Evolutionary conservation across 2,113 vertebrate species (phyloP).

Genomic region (Semnornis frantzii): DNA sequence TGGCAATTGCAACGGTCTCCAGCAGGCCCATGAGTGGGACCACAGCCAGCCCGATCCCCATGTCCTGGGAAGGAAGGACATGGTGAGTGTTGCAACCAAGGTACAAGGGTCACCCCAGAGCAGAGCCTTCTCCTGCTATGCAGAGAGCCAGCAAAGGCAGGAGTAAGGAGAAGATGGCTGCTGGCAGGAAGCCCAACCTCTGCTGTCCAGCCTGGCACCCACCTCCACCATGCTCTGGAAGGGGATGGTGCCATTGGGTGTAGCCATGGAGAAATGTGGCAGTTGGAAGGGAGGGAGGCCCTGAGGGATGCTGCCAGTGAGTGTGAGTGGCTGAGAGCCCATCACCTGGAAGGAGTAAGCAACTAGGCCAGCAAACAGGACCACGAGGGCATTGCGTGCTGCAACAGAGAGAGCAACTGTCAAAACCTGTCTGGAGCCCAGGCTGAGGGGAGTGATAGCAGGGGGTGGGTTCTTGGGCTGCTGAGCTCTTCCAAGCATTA

Average conservation of each 20-base stretch:
- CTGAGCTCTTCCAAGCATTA: background rate
- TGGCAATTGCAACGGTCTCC: slow-evolving; percentile 93
- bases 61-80: slow-evolving; percentile 74
- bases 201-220: background rate
- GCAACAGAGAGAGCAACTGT: rapidly evolving
- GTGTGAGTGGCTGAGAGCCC: slow-evolving; percentile 80
- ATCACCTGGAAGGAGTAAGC: slow-evolving; percentile 85
- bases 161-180: background rate
- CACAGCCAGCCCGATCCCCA: slow-evolving; percentile 88
- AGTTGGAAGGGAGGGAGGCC: slow-evolving; percentile 82
- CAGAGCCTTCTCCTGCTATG: background rate
- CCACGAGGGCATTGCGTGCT: slow-evolving; percentile 88
- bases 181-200: rapidly evolving
- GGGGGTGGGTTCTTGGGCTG: rapidly evolving
- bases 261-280: slow-evolving; percentile 80
- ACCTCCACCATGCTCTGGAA: slow-evolving; percentile 86
- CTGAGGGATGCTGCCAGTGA: slow-evolving; percentile 83
- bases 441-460: rapidly evolving
- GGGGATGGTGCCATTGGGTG: slow-evolving; percentile 78
- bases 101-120: rapidly evolving
- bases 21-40: slow-evolving; percentile 92
- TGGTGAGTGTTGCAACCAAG: rapidly evolving
- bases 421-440: background rate
- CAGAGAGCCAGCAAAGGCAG: rapidly evolving
- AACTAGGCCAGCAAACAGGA: slow-evolving; percentile 84